Evolutionary conservation across 1,140 invertebrate genomes (phyloP).

Genomic region (Hetaerina americana): DNA sequence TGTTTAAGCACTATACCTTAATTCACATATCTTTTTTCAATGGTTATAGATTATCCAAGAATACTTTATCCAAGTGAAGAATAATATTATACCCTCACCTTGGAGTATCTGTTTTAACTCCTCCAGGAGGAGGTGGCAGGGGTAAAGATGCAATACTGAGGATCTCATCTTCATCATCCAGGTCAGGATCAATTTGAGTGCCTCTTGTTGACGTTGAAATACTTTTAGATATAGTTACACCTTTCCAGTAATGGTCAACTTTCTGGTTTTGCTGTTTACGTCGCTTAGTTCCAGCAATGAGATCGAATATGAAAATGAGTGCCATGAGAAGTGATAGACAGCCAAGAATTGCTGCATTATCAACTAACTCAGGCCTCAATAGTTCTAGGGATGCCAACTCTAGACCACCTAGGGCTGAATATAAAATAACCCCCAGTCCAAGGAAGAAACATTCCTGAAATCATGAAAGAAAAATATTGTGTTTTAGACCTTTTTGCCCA

Average conservation of each 20-base stretch:
- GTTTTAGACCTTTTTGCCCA: too few species aligned
- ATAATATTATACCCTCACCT: neutral
- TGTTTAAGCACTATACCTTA: too few species aligned
- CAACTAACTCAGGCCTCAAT: slow-evolving; percentile 46
- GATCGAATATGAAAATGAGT: slow-evolving; percentile 49
- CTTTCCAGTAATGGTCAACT: neutral
- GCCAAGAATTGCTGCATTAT: slow-evolving; percentile 55
- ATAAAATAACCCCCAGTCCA: slow-evolving; percentile 49
- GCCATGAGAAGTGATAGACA: slow-evolving; percentile 50
- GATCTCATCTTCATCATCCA: neutral
- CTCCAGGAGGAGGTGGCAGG: neutral
- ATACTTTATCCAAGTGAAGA: too few species aligned
- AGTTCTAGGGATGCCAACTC: slow-evolving; percentile 54
- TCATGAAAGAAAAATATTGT: neutral
- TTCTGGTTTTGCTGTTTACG: neutral
- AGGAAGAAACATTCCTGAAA: slow-evolving; percentile 47
- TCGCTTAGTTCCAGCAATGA: slow-evolving; percentile 28
- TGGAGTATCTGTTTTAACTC: neutral
- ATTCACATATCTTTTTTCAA: too few species aligned
- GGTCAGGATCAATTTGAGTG: neutral
- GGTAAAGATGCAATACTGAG: neutral
- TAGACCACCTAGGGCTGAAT: slow-evolving; percentile 49
- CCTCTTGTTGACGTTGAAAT: neutral
- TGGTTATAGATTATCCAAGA: too few species aligned
- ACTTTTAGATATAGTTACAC: neutral